Conservation (phyloP, 2,888 invertebrate genomes). For the Kuschelorhynchus macadamiae region DNA sequence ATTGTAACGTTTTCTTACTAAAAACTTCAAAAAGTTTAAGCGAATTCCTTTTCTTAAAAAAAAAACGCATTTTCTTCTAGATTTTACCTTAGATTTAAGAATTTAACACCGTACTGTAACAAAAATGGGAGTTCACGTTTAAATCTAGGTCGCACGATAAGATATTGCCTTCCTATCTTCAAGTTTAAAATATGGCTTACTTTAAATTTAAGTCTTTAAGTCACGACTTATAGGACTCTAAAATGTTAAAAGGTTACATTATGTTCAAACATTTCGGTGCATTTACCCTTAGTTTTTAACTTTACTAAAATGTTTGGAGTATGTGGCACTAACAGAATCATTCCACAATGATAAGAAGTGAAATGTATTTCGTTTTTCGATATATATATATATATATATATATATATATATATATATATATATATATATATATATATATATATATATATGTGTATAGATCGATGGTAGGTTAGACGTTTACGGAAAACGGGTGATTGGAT, state of each 20-base stretch:
- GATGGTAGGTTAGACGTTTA: too few species aligned
- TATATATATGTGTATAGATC: too few species aligned
- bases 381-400: too few species aligned
- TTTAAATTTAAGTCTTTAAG: constrained; percentile 32
- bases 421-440: too few species aligned
- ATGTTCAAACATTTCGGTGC: neutral
- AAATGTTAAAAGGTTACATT: constrained; percentile 5
- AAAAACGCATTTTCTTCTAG: constrained; percentile 28
- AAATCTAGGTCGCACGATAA: constrained; percentile 26
- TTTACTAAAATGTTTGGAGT: too few species aligned
- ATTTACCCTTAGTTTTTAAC: too few species aligned
- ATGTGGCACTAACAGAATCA: too few species aligned
- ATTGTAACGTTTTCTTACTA: too few species aligned
- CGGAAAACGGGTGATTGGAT: too few species aligned
- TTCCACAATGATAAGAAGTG: too few species aligned
- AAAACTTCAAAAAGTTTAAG: neutral
- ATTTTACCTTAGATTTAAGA: constrained; percentile 31
- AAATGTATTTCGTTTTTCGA: too few species aligned
- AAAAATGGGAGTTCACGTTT: constrained; percentile 17
- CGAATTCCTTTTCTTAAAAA: constrained; percentile 25
- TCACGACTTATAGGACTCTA: constrained; percentile 7
- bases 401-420: too few species aligned
- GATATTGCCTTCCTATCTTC: constrained; percentile 24
- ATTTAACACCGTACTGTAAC: constrained; percentile 29
- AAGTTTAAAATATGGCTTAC: constrained; percentile 22